Percentiles rank a stretch among this genome's conserved stretches.
phyloP scores from a whole-genome alignment of 2,797 vertebrate species.

The Hyperoplus lanceolatus region DNA sequence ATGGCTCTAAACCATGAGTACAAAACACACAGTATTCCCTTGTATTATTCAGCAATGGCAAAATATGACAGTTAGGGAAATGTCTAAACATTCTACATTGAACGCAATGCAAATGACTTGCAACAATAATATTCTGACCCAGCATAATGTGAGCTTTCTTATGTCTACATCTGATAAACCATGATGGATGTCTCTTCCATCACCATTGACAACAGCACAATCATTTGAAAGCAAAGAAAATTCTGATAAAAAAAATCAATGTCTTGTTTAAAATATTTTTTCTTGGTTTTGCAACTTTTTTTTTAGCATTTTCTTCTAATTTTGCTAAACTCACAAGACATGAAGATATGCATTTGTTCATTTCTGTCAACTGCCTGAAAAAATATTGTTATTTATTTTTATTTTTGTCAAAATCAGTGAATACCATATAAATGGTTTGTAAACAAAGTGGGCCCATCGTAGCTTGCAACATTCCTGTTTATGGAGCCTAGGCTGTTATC shows the following conservation, averaged over 20 bases:
- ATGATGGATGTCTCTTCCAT: background rate
- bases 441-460: too few relatives aligned
- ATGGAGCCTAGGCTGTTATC: too few relatives aligned
- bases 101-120: background rate
- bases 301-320: background rate
- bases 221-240: slow-evolving; percentile 6
- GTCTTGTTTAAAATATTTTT: background rate
- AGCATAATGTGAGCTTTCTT: background rate
- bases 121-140: background rate
- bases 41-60: background rate
- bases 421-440: too few relatives aligned
- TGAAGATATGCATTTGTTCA: background rate
- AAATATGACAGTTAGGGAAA: background rate
- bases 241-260: background rate
- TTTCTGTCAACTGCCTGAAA: background rate
- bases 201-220: background rate
- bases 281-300: background rate
- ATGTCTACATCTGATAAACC: background rate
- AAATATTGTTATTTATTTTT: too few relatives aligned
- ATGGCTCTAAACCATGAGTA: background rate
- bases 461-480: too few relatives aligned
- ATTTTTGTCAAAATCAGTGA: too few relatives aligned
- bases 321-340: too few relatives aligned
- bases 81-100: background rate
- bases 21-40: background rate